Evolutionary conservation across 2,113 vertebrate species (phyloP).

Genomic region (Pachyramphus minor): DNA sequence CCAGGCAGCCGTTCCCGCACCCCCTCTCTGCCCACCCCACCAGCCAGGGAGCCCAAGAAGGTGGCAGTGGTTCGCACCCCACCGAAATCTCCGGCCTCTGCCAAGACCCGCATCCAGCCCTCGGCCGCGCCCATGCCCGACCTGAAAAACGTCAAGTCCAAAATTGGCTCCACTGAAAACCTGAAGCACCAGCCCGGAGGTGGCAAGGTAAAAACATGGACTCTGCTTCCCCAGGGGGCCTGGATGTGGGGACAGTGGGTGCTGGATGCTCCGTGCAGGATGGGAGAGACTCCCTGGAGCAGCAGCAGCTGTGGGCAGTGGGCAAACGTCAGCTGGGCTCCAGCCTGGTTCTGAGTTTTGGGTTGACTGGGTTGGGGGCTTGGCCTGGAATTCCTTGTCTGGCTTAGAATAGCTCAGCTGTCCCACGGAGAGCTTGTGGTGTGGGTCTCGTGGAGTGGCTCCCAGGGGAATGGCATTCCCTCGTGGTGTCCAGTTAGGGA

Average conservation of each 20-base stretch:
- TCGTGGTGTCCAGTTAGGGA: neutral
- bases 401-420: neutral
- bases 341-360: neutral
- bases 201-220: conserved; percentile 82
- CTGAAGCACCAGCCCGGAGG: conserved; percentile 95
- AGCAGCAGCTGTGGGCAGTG: neutral
- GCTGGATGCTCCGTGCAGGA: accelerated
- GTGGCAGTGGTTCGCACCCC: conserved; percentile 92
- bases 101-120: conserved; percentile 83
- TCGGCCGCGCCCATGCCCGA: conserved; percentile 87
- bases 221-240: neutral
- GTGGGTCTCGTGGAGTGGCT: accelerated
- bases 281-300: neutral
- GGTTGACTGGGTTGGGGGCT: neutral
- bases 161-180: conserved; percentile 95
- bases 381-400: neutral
- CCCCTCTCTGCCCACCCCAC: conserved; percentile 80
- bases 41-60: conserved; percentile 90
- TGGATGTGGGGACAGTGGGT: accelerated
- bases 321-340: neutral
- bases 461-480: neutral
- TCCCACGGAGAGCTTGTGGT: neutral
- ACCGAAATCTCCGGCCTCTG: conserved; percentile 90
- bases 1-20: conserved; percentile 86
- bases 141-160: conserved; percentile 90